Conservation (phyloP, 2,113 vertebrate genomes). For the Zosterops pallidus region DNA sequence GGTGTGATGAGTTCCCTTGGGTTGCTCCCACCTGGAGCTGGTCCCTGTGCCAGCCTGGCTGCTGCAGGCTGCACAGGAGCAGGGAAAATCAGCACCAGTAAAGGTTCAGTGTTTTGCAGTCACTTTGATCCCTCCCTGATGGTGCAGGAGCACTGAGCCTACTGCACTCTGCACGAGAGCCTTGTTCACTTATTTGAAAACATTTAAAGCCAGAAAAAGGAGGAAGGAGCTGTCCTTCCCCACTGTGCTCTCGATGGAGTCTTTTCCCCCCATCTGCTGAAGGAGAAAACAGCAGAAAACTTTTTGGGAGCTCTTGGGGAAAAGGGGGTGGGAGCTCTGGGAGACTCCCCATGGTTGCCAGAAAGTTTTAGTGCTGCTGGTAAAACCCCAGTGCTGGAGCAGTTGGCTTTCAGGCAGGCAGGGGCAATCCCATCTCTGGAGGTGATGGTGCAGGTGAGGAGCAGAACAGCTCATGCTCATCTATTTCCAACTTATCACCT, state of each 20-base stretch:
- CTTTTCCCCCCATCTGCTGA: rapidly evolving
- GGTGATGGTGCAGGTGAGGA: background rate
- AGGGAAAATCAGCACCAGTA: rapidly evolving
- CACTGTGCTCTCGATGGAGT: background rate
- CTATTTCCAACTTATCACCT: background rate
- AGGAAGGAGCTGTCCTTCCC: background rate
- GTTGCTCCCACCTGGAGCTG: background rate
- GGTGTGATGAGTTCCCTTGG: rapidly evolving
- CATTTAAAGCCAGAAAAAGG: background rate
- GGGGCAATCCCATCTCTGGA: background rate
- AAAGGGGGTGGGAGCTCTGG: background rate
- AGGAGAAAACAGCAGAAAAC: background rate
- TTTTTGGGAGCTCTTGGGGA: background rate
- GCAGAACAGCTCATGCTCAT: background rate
- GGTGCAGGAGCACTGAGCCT: rapidly evolving
- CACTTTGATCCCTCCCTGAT: background rate
- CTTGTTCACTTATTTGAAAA: background rate
- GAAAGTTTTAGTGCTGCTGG: background rate
- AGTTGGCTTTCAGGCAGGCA: rapidly evolving
- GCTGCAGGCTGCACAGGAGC: background rate
- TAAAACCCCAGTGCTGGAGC: background rate
- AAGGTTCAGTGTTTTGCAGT: background rate
- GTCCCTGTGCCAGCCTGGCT: background rate
- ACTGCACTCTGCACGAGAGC: background rate
- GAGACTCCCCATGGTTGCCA: rapidly evolving